Evolutionary conservation across 1,140 invertebrate species (phyloP).

Genomic region (Chrysoperla carnea): DNA sequence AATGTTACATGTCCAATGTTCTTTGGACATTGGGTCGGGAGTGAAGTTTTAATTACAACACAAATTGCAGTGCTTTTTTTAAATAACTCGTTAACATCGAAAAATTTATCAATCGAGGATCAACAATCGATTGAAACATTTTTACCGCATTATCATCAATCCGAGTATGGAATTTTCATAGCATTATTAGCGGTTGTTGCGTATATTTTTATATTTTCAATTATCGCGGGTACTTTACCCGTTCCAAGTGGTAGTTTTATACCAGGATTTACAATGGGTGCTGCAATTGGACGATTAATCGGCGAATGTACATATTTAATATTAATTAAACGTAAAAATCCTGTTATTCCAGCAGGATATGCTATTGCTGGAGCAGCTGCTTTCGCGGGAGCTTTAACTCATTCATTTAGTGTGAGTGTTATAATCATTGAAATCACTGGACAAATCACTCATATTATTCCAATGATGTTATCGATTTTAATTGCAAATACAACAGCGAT

Average conservation of each 20-base stretch:
- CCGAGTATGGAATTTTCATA: background rate
- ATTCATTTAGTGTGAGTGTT: slow-evolving; percentile 68
- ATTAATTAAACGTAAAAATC: slow-evolving; percentile 65
- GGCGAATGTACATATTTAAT: slow-evolving; percentile 78
- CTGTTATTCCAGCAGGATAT: slow-evolving; percentile 79
- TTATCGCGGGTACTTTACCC: slow-evolving; percentile 80
- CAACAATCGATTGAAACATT: no score
- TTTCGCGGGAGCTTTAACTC: slow-evolving; percentile 82
- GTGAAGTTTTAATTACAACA: no score
- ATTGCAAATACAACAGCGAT: slow-evolving; percentile 82
- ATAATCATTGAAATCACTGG: slow-evolving; percentile 93
- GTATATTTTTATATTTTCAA: slow-evolving; percentile 57
- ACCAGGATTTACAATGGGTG: slow-evolving; percentile 69
- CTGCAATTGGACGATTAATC: slow-evolving; percentile 74
- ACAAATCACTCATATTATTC: slow-evolving; percentile 77
- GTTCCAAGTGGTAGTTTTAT: slow-evolving; percentile 87
- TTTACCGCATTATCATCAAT: background rate
- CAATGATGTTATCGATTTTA: slow-evolving; percentile 82
- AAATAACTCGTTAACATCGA: no score
- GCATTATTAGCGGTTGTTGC: background rate
- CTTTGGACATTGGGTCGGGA: no score
- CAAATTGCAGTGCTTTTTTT: no score
- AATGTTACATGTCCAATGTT: no score
- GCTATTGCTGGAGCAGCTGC: slow-evolving; percentile 79
- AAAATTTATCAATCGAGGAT: no score